Evolutionary conservation across 2,797 vertebrate genomes (phyloP).

Genomic region (Cirrhinus mrigala): DNA sequence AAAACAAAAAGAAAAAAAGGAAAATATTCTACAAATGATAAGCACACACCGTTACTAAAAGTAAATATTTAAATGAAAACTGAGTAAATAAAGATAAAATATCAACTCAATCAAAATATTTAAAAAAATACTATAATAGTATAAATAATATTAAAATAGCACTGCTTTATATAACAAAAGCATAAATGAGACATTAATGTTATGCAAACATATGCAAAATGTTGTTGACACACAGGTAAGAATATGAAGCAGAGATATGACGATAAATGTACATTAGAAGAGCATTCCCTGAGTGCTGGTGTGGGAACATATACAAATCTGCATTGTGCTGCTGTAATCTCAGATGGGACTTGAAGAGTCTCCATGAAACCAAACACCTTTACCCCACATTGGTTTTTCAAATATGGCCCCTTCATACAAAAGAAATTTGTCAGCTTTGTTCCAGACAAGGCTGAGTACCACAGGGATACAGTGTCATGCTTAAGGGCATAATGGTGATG

Average conservation of each 20-base stretch:
- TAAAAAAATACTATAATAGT: too few species aligned
- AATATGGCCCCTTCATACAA: conserved; percentile 10
- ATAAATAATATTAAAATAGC: neutral
- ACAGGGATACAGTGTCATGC: conserved; percentile 24
- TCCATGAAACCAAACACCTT: conserved; percentile 20
- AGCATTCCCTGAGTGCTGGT: neutral
- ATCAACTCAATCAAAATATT: too few species aligned
- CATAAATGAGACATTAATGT: neutral
- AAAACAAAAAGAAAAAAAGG: too few species aligned
- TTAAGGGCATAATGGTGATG: conserved; percentile 19
- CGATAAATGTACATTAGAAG: neutral
- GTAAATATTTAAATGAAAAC: too few species aligned
- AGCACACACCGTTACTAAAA: too few species aligned
- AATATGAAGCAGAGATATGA: conserved; percentile 2
- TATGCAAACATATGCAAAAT: too few species aligned
- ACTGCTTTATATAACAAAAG: neutral
- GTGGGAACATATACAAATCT: conserved; percentile 4
- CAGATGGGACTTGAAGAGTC: neutral
- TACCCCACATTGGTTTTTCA: neutral
- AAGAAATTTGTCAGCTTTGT: conserved; percentile 29
- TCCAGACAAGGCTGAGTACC: neutral
- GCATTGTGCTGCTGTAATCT: conserved; percentile 12
- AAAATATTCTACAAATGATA: too few species aligned
- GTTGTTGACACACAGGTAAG: neutral
- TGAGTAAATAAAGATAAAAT: neutral